Percentiles rank a stretch among this genome's conserved stretches.
These are phyloP conservation scores for Urophycis tenuis DNA, from an alignment of 2,797 vertebrate genomes.

Conservation along the genomic window DNA sequence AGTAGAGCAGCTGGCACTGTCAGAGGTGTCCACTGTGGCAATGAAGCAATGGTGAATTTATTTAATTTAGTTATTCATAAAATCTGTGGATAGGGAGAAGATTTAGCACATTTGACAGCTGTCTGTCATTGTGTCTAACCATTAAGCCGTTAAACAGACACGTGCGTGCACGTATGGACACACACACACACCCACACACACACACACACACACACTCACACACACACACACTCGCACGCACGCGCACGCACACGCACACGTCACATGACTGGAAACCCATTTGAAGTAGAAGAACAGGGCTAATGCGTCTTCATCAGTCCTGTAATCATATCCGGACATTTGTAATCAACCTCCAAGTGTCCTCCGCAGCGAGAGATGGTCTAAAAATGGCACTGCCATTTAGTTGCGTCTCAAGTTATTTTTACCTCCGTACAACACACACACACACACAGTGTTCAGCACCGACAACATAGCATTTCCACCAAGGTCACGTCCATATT, in stretches of 20 bases:
- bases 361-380: conserved; percentile 16
- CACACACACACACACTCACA: neutral
- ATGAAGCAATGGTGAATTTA: conserved; percentile 30
- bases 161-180: neutral
- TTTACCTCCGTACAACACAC: neutral
- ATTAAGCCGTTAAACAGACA: neutral
- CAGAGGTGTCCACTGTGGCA: conserved; percentile 27
- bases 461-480: conserved; percentile 17
- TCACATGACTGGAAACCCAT: neutral
- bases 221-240: neutral
- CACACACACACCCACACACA: neutral
- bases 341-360: conserved; percentile 16
- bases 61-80: conserved; percentile 19
- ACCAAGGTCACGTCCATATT: neutral
- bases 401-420: conserved; percentile 16
- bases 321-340: conserved; percentile 22
- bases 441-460: neutral
- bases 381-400: conserved; percentile 19
- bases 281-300: neutral
- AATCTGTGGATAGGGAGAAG: neutral
- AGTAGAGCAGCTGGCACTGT: conserved; percentile 39
- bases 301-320: conserved; percentile 26
- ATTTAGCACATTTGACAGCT: conserved; percentile 5
- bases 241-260: neutral
- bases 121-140: neutral